Conservation (phyloP, 2,888 invertebrate species). For the Leucoptera coffeella region DNA sequence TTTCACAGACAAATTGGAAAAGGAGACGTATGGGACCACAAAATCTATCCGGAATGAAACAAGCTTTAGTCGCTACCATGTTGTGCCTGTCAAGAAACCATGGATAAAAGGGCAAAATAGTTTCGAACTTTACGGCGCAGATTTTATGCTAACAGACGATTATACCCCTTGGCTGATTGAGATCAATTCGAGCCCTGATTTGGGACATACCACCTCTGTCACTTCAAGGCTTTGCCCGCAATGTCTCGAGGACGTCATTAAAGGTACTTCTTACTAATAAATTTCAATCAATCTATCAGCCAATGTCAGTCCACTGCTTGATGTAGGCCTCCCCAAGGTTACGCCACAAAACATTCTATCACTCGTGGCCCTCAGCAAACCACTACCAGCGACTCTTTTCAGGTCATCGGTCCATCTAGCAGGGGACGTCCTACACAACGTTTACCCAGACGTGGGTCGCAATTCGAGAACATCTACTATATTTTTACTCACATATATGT, state of each 20-base stretch:
- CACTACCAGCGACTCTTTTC: too few species aligned
- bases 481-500: too few species aligned
- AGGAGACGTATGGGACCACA: constrained; percentile 72
- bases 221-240: constrained; percentile 81
- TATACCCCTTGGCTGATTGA: constrained; percentile 90
- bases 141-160: constrained; percentile 88
- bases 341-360: too few species aligned
- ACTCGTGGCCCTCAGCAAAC: too few species aligned
- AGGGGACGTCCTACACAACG: too few species aligned
- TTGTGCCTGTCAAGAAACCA: constrained; percentile 80
- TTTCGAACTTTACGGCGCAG: constrained; percentile 91
- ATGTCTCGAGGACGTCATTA: constrained; percentile 84
- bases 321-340: too few species aligned
- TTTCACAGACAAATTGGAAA: constrained; percentile 63
- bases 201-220: constrained; percentile 85
- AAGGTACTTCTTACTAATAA: constrained; percentile 68
- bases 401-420: too few species aligned
- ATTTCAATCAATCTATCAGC: too few species aligned
- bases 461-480: too few species aligned
- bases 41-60: constrained; percentile 86
- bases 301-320: too few species aligned
- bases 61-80: constrained; percentile 70
- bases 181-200: constrained; percentile 90
- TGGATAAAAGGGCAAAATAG: constrained; percentile 74
- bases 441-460: too few species aligned